phyloP scores from a whole-genome alignment of 1,140 invertebrate genomes.

The Ladona fulva region DNA sequence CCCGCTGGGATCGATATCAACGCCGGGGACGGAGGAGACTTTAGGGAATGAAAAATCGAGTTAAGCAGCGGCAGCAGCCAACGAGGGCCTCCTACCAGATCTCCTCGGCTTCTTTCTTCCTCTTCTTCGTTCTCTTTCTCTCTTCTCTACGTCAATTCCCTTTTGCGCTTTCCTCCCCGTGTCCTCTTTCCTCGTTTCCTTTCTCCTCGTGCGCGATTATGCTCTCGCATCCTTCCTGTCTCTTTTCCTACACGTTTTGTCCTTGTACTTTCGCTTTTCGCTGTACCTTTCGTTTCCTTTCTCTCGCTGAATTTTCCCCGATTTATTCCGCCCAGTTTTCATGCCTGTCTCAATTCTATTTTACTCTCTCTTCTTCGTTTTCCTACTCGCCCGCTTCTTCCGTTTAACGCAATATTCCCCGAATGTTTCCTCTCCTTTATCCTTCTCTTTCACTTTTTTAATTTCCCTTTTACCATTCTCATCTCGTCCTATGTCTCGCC shows the following conservation, averaged over 20 bases:
- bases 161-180: not conserved
- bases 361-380: not conserved
- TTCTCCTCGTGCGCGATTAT: no score
- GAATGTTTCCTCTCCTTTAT: no score
- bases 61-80: conserved; percentile 1
- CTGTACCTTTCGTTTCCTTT: not conserved
- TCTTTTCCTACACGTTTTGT: not conserved
- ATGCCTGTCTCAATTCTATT: not conserved
- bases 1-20: not conserved
- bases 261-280: no score
- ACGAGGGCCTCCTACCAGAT: not conserved
- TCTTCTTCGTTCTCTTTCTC: not conserved
- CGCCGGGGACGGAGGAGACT: not conserved
- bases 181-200: not conserved
- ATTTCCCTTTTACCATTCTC: no score
- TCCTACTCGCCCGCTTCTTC: no score
- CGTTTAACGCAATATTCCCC: no score
- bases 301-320: not conserved
- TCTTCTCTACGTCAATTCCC: not conserved
- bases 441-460: no score
- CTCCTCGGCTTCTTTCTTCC: not conserved
- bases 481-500: no score
- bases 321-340: not conserved
- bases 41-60: not conserved
- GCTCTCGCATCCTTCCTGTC: not conserved